phyloP scores from a whole-genome alignment of 2,113 vertebrate species.

The Larimichthys polyactis region DNA sequence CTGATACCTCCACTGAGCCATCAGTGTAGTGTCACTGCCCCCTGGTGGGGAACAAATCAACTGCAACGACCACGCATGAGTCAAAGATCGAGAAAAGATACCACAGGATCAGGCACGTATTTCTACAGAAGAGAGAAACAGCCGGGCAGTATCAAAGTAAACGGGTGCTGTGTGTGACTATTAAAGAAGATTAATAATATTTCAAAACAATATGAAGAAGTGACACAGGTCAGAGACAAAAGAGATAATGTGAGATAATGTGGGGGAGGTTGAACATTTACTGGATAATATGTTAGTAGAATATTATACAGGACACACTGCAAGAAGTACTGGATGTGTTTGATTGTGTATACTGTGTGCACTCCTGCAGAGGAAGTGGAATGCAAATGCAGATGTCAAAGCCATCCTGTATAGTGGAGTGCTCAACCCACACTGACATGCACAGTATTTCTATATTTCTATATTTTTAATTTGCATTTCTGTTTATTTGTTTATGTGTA shows the following conservation, averaged over 20 bases:
- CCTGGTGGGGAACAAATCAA: slow-evolving; percentile 64
- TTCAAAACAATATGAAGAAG: background rate
- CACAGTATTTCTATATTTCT: slow-evolving; percentile 9
- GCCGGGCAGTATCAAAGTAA: background rate
- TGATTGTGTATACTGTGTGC: background rate
- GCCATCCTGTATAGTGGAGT: background rate
- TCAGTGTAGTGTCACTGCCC: slow-evolving; percentile 72
- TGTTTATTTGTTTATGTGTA: slow-evolving; percentile 4
- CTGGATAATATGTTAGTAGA: background rate
- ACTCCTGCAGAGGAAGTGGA: slow-evolving; percentile 13
- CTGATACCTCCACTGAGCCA: background rate
- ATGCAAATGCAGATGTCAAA: slow-evolving; percentile 17
- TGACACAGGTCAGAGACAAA: background rate
- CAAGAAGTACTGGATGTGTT: background rate
- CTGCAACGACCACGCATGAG: background rate
- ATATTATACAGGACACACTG: background rate
- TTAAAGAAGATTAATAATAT: background rate
- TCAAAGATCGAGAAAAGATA: background rate
- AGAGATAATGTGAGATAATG: background rate
- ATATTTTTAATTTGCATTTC: slow-evolving; percentile 22
- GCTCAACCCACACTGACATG: background rate
- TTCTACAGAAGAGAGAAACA: background rate
- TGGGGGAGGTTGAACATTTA: background rate
- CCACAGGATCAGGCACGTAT: background rate
- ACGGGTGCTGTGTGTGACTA: background rate